Conservation (phyloP, 1,140 invertebrate species). For the Scaptomyza montana region DNA sequence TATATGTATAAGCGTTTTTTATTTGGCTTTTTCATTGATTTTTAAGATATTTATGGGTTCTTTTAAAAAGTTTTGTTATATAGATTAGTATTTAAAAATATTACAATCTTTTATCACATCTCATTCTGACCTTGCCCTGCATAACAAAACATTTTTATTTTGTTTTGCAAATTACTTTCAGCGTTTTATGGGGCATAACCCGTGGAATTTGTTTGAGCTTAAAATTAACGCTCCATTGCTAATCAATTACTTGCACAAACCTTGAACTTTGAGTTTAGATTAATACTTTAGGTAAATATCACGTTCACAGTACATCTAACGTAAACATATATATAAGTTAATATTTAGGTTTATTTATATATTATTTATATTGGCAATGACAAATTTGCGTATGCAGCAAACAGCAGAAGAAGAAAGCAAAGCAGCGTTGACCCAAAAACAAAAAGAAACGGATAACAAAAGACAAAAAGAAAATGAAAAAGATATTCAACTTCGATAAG, state of each 20-base stretch:
- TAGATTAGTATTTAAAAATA: too few relatives aligned
- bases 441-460: conserved; percentile 8
- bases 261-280: conserved; percentile 34
- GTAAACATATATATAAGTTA: not conserved
- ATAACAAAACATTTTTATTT: not conserved
- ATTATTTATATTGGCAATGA: conserved; percentile 41
- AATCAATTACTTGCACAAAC: conserved; percentile 45
- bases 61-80: too few relatives aligned
- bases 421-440: conserved; percentile 34
- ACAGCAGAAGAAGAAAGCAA: conserved; percentile 18
- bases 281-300: not conserved
- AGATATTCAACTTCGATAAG: conserved; percentile 10
- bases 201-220: conserved; percentile 6
- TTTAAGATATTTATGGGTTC: too few relatives aligned
- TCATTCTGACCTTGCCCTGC: not conserved
- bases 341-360: not conserved
- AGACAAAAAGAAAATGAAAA: conserved; percentile 14
- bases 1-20: too few relatives aligned
- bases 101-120: not conserved
- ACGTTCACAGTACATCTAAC: not conserved
- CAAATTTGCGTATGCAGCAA: conserved; percentile 36
- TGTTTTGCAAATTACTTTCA: not conserved
- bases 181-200: not conserved
- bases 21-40: too few relatives aligned
- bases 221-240: conserved; percentile 30